These are phyloP conservation scores for Psilopsiagon aurifrons DNA, from an alignment of 2,113 vertebrate genomes.

Conservation along the genomic window DNA sequence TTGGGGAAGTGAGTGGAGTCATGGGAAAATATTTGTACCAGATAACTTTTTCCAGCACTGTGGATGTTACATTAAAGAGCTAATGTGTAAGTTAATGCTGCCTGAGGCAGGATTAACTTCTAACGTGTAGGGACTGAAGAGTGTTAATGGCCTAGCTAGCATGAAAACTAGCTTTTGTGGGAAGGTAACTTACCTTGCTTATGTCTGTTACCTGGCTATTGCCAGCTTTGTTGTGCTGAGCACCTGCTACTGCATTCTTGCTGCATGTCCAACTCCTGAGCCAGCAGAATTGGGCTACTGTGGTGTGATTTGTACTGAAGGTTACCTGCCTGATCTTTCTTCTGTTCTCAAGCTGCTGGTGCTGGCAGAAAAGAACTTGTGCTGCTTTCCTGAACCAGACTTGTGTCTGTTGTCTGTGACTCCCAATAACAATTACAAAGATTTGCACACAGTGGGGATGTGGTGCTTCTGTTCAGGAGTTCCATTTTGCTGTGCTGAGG, in stretches of 20 bases:
- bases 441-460: accelerated
- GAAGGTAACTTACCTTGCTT: not conserved
- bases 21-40: slow-evolving; percentile 46
- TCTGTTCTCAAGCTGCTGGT: accelerated
- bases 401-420: not conserved
- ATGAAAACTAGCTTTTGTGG: not conserved
- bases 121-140: not conserved
- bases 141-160: slow-evolving; percentile 32
- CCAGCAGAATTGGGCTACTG: accelerated
- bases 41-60: not conserved
- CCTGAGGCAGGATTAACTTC: slow-evolving; percentile 60
- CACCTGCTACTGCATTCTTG: not conserved
- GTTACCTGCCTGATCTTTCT: not conserved
- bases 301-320: accelerated
- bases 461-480: not conserved
- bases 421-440: not conserved
- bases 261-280: not conserved
- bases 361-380: not conserved
- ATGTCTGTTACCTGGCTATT: not conserved
- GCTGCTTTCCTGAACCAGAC: not conserved
- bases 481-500: not conserved
- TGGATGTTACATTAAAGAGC: not conserved
- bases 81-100: slow-evolving; percentile 50
- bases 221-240: not conserved
- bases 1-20: not conserved